Evolutionary conservation across 92 coral and sea anemone genomes (phyloP), one percentile per base, ranked within the genome.

Genomic region (Actinernus sp.): DNA sequence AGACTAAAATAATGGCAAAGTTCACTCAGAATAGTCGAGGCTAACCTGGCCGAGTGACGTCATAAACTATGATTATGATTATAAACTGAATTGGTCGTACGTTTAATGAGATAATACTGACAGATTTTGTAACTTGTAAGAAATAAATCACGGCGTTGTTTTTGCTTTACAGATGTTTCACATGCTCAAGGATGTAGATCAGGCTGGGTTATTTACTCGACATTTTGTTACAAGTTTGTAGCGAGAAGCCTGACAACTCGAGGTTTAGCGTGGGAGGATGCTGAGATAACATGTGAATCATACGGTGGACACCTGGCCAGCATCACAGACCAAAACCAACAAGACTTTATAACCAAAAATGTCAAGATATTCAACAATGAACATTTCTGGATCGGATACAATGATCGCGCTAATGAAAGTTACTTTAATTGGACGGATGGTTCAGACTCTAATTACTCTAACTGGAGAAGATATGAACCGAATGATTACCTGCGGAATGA

Each of bases 391-490:
- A 82, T 93, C 56, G 98, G 98, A 1, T 71, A 70, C 26, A 86
- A 76, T 54, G 97, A 88, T 21, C 80, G 82, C 3, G 81, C 45
- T 41, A 90, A 88, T 53, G 92, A 91, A 30, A 78, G 88, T 31
- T 19, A 45, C 1, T 93, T 87, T 71, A 78, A 65, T 3, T 93
- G 98, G 98, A 86, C 91, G 46, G 98, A 93, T 66, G 96, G 96
- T n/a, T 50, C 81, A 0, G 21, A 55, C 26, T 53, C 83, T n/a
- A 45, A 40, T 11, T 93, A 49, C 51, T 65, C 31, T 26, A 87
- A 82, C 72, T 93, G 98, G 98, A 12, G 63, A 0, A 14, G 26
- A 30, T 52, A 63, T 21, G 98, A 93, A 60, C 98, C 98, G 14
- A 93, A 90, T 37, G 76, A 93, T 49, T 76, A 54, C 10, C 58